These are phyloP conservation scores for Halcyon badia DNA, from an alignment of 2,797 vertebrate species.

Conservation along the genomic window DNA sequence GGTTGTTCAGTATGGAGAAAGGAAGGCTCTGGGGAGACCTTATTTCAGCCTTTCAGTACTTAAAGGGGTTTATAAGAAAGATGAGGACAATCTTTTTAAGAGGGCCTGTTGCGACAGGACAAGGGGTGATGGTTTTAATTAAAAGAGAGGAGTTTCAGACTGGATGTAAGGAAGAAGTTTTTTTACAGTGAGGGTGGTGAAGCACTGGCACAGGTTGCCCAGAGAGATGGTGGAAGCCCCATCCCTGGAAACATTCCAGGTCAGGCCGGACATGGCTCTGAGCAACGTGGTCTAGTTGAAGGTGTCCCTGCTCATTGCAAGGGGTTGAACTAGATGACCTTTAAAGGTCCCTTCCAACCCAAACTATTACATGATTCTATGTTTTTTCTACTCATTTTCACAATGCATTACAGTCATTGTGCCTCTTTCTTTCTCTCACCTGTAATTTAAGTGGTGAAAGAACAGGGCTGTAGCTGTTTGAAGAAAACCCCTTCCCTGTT, in stretches of 20 bases:
- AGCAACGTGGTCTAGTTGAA: not conserved
- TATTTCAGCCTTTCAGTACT: not conserved
- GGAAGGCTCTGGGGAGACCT: not conserved
- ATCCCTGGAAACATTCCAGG: not conserved
- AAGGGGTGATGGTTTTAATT: not conserved
- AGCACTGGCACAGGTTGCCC: not conserved
- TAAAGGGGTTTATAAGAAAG: not conserved
- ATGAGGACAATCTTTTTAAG: not conserved
- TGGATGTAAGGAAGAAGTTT: not conserved
- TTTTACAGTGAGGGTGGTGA: not conserved
- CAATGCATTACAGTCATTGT: not conserved
- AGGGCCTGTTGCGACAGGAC: not conserved
- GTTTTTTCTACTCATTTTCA: not conserved
- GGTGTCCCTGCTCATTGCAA: not conserved
- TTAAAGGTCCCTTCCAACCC: not conserved
- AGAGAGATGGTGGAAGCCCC: not conserved
- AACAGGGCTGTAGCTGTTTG: not conserved
- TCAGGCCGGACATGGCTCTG: not conserved
- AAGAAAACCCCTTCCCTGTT: not conserved
- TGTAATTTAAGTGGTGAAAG: not conserved
- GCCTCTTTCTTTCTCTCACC: not conserved
- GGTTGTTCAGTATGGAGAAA: not conserved
- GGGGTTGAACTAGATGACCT: not conserved
- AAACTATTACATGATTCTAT: not conserved
- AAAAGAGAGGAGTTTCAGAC: not conserved